Evolutionary conservation across 2,888 invertebrate genomes (phyloP).

Genomic region (Digitonthophagus gazella): DNA sequence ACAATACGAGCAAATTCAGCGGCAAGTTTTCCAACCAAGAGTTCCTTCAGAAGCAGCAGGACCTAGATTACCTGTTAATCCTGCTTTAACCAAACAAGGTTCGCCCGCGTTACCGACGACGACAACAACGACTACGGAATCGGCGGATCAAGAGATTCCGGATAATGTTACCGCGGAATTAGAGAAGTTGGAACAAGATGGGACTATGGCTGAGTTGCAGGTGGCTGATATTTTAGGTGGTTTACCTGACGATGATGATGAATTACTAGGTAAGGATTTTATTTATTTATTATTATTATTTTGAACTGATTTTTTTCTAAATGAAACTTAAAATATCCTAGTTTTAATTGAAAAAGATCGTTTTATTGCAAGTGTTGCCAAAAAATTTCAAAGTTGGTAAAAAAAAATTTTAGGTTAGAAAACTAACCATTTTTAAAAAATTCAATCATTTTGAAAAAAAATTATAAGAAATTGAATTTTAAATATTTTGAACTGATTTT

Average conservation of each 20-base stretch:
- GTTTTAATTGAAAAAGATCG: no score
- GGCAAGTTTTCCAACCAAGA: conserved; percentile 31
- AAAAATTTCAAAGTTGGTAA: no score
- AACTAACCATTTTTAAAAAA: no score
- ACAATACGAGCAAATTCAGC: conserved; percentile 43
- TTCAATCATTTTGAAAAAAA: no score
- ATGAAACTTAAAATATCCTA: no score
- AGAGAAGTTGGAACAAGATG: conserved; percentile 69
- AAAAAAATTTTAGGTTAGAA: no score
- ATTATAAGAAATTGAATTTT: no score
- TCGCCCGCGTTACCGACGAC: conserved; percentile 18
- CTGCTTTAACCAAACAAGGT: conserved; percentile 19
- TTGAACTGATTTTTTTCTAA: no score
- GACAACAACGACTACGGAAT: conserved; percentile 34
- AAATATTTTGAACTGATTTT: no score
- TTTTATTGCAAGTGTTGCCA: no score
- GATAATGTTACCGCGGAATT: conserved; percentile 68
- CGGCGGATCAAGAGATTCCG: conserved; percentile 60
- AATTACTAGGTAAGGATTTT: conserved; percentile 60
- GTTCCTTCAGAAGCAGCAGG: conserved; percentile 34
- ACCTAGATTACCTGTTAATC: conserved; percentile 37
- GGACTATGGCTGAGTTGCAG: conserved; percentile 58
- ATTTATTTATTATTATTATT: background rate
- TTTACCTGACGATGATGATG: conserved; percentile 82
- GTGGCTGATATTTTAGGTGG: conserved; percentile 80